A percentile compares a stretch with the other conserved stretches of the same genome.
Conservation (phyloP, 2,888 invertebrate species). For the Mythimna lalbum region DNA sequence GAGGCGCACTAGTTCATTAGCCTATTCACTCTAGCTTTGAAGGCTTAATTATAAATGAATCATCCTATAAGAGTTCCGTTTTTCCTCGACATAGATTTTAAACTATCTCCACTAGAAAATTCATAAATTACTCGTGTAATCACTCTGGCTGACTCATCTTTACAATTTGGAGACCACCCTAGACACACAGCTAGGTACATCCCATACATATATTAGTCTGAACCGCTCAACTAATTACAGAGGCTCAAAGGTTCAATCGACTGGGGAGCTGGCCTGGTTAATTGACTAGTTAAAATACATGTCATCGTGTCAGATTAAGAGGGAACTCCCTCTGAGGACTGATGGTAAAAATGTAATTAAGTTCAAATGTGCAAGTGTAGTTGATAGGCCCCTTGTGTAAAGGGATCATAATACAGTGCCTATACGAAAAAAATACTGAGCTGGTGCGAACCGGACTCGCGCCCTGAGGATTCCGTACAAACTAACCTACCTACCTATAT, state of each 20-base stretch:
- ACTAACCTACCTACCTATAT: no score
- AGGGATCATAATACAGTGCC: not conserved
- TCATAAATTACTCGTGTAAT: slow-evolving; percentile 25
- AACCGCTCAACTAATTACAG: slow-evolving; percentile 40
- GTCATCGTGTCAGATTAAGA: slow-evolving; percentile 27
- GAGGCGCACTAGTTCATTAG: no score
- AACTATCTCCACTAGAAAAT: not conserved
- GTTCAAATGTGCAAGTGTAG: not conserved
- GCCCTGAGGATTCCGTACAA: no score
- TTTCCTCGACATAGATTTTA: no score
- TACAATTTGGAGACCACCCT: slow-evolving; percentile 1
- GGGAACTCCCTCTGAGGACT: not conserved
- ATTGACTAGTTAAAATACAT: slow-evolving; percentile 52
- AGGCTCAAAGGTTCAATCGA: slow-evolving; percentile 38
- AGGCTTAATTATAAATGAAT: no score
- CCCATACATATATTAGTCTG: slow-evolving; percentile 37
- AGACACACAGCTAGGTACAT: slow-evolving; percentile 4
- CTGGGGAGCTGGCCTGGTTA: slow-evolving; percentile 40
- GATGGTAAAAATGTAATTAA: slow-evolving; percentile 23
- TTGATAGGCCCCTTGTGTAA: not conserved
- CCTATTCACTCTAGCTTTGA: no score
- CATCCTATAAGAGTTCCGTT: no score
- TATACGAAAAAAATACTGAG: not conserved
- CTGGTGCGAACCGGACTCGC: no score
- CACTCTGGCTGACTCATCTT: slow-evolving; percentile 3